These are phyloP conservation scores for Wiebesia pumilae DNA, from an alignment of 1,140 invertebrate genomes.

Conservation along the genomic window DNA sequence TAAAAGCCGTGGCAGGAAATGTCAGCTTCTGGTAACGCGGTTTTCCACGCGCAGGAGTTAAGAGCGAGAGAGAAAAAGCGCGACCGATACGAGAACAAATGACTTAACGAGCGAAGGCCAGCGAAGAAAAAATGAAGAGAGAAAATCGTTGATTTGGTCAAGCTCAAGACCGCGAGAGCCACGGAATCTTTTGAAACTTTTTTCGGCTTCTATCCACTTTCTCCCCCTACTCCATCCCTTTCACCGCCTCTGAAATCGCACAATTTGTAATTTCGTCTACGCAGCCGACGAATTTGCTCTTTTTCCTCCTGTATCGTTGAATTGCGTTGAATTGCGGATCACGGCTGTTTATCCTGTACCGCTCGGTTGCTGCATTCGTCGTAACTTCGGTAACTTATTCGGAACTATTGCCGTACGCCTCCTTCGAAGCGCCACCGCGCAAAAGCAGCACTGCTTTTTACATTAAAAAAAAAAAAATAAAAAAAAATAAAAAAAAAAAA, in stretches of 20 bases:
- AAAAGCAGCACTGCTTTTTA: not conserved
- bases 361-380: not conserved
- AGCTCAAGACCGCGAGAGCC: slow-evolving; percentile 55
- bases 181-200: not conserved
- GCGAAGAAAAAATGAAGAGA: slow-evolving; percentile 50
- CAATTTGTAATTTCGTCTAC: not conserved
- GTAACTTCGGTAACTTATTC: not conserved
- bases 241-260: not conserved
- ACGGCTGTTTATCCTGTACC: not conserved
- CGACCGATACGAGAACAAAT: slow-evolving; percentile 66
- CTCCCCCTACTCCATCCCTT: no score
- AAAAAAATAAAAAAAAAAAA: no score
- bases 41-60: slow-evolving; percentile 11
- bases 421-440: not conserved
- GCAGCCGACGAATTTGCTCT: not conserved
- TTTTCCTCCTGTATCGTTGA: not conserved
- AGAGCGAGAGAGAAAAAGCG: slow-evolving; percentile 14
- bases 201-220: no score
- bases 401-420: not conserved
- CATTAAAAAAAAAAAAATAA: no score
- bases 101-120: slow-evolving; percentile 70
- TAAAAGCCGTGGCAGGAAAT: not conserved
- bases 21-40: not conserved
- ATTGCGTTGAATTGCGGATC: not conserved
- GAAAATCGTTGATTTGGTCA: slow-evolving; percentile 57